Base-by-base conservation (phyloP, 2,888 invertebrate genomes). In the Amphipyra tragopoginis region DNA sequence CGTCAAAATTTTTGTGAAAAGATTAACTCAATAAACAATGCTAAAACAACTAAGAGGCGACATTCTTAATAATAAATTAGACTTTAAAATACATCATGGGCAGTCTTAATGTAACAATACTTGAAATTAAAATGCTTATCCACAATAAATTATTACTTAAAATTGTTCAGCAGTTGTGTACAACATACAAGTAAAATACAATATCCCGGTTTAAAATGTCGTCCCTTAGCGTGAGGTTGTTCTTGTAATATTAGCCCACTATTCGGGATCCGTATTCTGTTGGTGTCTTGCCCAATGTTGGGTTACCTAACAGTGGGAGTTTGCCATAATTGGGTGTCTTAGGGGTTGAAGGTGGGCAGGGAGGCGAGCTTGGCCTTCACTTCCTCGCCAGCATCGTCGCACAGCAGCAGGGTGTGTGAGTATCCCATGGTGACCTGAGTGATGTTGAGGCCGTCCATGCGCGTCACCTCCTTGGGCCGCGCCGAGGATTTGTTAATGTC, bases 401-500 rank as follows among this genome's bases (percentile, higher is more conserved):
- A 94, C 14, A 96, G 85, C 5, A 98, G 90, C 79, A 98, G 91
- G 1, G 98, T 97, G 91, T 98, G 98, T 4, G 97, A 97, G 83
- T 96, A 96, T 3, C 99, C 99, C 96, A 98, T 98, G 1, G 97
- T 92, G 42, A 98, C 96, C 71, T 97, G 96, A 45, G 97, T 96
- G 72, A 98, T 96, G 90, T 97, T 97, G 64, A 97, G 93, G 38
- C 97, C 97, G 56, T 97, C 97, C 93, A 97, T 95, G 65, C 96
- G 96, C 51, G 95, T 96, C 77, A 98, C 98, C 93, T 99, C 99
- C 91, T 98, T 97, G 21, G 99, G 98, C 34, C 96, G 96, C 1
- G 98, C 97, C 2, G 98, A 97, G 0, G 98, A 98, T 85, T 98
- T 98, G 80, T 97, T 97, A 82, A 97, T 96, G 77, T 98, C 98